Evolutionary conservation across 1,140 invertebrate species (phyloP).

Genomic region (Caerostris extrusa): DNA sequence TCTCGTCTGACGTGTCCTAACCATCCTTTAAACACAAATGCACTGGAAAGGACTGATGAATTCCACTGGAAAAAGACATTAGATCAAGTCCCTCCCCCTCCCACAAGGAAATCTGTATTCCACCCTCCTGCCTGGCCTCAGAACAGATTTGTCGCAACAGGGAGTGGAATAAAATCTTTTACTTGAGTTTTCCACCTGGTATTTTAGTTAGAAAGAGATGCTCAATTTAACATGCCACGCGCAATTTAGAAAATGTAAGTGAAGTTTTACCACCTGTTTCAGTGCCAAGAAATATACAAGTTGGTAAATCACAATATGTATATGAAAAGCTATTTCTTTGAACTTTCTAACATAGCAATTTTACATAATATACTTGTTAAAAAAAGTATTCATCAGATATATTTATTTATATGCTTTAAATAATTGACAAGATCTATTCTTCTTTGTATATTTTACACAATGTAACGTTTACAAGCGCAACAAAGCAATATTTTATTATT

Average conservation of each 20-base stretch:
- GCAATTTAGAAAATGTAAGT: neutral
- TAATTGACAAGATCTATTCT: too few species aligned
- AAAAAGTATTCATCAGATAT: too few species aligned
- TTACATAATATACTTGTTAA: too few species aligned
- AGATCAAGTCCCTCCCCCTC: conserved; percentile 55
- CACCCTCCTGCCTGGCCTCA: neutral
- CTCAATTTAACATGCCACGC: conserved; percentile 12
- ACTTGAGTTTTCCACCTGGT: neutral
- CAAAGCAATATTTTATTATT: too few species aligned
- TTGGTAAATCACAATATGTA: too few species aligned
- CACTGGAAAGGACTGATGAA: conserved; percentile 34
- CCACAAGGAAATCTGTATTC: neutral
- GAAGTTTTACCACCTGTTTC: neutral
- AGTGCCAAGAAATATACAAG: too few species aligned
- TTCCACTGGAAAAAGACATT: neutral
- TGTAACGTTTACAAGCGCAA: too few species aligned
- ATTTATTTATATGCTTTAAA: too few species aligned
- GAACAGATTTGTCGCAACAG: conserved; percentile 34
- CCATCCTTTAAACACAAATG: conserved; percentile 58
- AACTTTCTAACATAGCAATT: too few species aligned
- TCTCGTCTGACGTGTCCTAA: conserved; percentile 51
- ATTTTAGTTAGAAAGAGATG: neutral
- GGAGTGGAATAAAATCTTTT: neutral
- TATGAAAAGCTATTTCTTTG: too few species aligned
- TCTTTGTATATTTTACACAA: too few species aligned